These are phyloP conservation scores for Bombyx huttoni DNA, from an alignment of 2,888 invertebrate genomes.

Conservation along the genomic window DNA sequence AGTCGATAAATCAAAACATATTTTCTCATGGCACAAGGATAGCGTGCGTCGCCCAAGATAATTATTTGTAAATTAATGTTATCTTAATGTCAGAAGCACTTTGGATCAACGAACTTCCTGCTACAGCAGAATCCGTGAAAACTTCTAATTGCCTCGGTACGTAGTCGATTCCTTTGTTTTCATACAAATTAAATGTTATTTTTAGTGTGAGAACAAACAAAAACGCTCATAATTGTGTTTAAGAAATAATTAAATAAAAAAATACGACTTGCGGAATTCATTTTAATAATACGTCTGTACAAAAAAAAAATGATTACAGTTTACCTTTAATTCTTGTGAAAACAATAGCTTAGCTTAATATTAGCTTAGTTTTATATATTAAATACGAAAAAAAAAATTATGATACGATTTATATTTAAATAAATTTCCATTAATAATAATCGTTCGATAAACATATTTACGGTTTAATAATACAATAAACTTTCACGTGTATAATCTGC, in stretches of 20 bases:
- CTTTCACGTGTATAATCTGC: no score
- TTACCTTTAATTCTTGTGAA: no score
- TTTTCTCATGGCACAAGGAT: conserved; percentile 10
- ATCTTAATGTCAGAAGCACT: conserved; percentile 23
- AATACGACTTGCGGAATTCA: conserved; percentile 22
- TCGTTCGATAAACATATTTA: no score
- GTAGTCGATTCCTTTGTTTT: conserved; percentile 44
- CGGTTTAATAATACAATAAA: no score
- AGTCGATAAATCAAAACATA: neutral
- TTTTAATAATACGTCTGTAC: conserved; percentile 10
- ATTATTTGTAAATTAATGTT: conserved; percentile 62
- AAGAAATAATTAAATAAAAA: conserved; percentile 26
- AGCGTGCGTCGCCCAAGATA: conserved; percentile 35
- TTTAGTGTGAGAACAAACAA: conserved; percentile 26
- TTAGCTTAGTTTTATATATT: no score
- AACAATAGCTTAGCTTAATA: no score
- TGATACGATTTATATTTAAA: no score
- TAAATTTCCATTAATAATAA: no score
- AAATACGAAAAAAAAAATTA: no score
- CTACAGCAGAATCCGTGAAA: conserved; percentile 29
- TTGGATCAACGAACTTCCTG: conserved; percentile 56
- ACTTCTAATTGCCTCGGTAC: conserved; percentile 25
- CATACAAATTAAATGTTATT: conserved; percentile 20
- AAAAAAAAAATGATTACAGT: no score
- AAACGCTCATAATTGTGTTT: conserved; percentile 20